Percentiles rank a stretch among this genome's conserved stretches.
Conservation (phyloP, 2,797 vertebrate species). For the Arctocebus calabarensis region DNA sequence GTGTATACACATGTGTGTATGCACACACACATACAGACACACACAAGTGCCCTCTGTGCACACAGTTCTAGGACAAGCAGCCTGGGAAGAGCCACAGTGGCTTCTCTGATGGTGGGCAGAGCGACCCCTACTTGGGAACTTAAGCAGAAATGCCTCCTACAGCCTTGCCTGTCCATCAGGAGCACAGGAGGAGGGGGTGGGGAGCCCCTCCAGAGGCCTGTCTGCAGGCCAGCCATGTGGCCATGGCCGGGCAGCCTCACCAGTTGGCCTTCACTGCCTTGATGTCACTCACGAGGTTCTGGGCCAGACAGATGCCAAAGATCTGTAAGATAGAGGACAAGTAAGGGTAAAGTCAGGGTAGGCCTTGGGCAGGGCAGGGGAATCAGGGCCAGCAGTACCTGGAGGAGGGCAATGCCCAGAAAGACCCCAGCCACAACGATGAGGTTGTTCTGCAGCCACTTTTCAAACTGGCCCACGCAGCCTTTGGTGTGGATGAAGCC, state of each 20-base stretch:
- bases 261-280: slow-evolving; percentile 96
- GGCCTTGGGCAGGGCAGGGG: neutral
- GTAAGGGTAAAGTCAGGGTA: neutral
- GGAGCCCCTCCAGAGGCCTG: slow-evolving; percentile 55
- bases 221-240: neutral
- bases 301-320: slow-evolving; percentile 96
- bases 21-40: neutral
- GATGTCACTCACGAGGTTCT: slow-evolving; percentile 95
- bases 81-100: neutral
- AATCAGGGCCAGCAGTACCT: slow-evolving; percentile 86
- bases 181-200: neutral
- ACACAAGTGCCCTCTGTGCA: neutral
- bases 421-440: slow-evolving; percentile 94
- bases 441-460: slow-evolving; percentile 96
- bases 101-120: neutral
- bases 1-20: neutral
- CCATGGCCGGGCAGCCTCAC: slow-evolving; percentile 86
- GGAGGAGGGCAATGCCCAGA: slow-evolving; percentile 94
- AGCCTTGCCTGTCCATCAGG: neutral
- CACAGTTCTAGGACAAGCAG: neutral
- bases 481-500: slow-evolving; percentile 94
- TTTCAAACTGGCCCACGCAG: slow-evolving; percentile 96
- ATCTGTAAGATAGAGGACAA: slow-evolving; percentile 87
- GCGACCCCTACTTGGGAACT: neutral
- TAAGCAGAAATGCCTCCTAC: neutral